Evolutionary conservation across 2,797 vertebrate genomes (phyloP).

Genomic region (Octomys mimax): DNA sequence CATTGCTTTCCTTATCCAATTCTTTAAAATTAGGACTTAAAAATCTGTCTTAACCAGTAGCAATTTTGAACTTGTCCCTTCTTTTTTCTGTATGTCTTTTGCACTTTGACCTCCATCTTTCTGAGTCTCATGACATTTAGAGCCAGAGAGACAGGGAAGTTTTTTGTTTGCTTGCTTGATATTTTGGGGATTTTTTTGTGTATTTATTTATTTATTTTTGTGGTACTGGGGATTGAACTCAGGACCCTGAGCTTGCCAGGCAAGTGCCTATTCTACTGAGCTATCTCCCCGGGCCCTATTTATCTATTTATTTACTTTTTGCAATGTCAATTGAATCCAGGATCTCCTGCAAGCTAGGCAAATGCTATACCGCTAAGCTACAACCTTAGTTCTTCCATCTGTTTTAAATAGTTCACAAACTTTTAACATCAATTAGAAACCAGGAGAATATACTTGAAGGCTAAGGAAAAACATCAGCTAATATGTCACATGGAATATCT

Average conservation of each 20-base stretch:
- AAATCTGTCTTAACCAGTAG: neutral
- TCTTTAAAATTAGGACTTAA: neutral
- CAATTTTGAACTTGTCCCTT: neutral
- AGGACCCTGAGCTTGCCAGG: too few species aligned
- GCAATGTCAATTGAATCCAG: neutral
- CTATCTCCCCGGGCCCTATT: neutral
- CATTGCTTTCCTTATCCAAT: neutral
- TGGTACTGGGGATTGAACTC: too few species aligned
- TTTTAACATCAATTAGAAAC: conserved; percentile 44
- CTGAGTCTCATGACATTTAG: neutral
- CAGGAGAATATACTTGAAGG: neutral
- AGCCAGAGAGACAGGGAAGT: neutral
- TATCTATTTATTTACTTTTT: neutral
- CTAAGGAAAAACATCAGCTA: conserved; percentile 48
- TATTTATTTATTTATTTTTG: neutral
- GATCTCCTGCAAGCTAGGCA: neutral
- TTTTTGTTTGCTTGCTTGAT: neutral
- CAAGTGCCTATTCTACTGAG: too few species aligned
- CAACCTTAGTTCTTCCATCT: neutral
- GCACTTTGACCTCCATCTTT: neutral
- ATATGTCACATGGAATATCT: conserved; percentile 8
- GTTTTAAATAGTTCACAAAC: conserved; percentile 45
- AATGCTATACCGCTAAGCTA: neutral
- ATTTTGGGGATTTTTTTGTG: neutral
- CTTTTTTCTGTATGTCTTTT: conserved; percentile 20